Base-by-base conservation (phyloP, 2,888 invertebrate species). In the Thera obeliscata region DNA sequence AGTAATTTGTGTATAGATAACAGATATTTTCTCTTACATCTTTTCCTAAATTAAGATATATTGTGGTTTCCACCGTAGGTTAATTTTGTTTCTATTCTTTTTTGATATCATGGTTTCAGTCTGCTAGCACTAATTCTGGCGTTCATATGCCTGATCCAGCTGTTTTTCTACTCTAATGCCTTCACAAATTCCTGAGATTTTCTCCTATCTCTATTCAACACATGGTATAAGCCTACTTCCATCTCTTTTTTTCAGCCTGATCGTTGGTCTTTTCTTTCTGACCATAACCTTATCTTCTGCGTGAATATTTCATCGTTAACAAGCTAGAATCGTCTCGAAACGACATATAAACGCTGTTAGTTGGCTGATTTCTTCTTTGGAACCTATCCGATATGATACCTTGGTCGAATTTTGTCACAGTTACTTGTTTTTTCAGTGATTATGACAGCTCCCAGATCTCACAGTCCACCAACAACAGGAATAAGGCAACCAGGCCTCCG, bases 341-440 rank as follows among this genome's bases (percentile, higher is more conserved):
- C 1, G 0, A 22, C 22, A 22, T 22, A 22, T 22, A 22, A 22
- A 22, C 22, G 22, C 22, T 22, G 22, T 22, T 22, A 22, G 22
- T 22, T 22, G 22, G 22, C 22, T 22, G 22, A 22, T 22, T 22
- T 7, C 43, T 43, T 5, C 9, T 46, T 9, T 46, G 43, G 41
- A 6, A 41, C 3, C 5, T 41, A 41, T 41, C 41, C 6, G 5
- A 41, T 41, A 41, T 2, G 41, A 41, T 41, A 41, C 7, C 41
- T 7, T 41, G 41, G 41, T 46, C 35, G 61, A 41, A 46, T 46
- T 50, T 41, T 64, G 52, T 52, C 52, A 62, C 36, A 22, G 7
- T 55, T 3, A 35, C 22, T 36, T 64, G 58, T 64, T 59, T 11
- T 57, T 57, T 38, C 64, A 64, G 64, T 4, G 54, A 54, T 22